Percentiles rank a stretch among this genome's conserved stretches.
Conservation (phyloP, 2,113 vertebrate genomes). For the Quiscalus mexicanus region DNA sequence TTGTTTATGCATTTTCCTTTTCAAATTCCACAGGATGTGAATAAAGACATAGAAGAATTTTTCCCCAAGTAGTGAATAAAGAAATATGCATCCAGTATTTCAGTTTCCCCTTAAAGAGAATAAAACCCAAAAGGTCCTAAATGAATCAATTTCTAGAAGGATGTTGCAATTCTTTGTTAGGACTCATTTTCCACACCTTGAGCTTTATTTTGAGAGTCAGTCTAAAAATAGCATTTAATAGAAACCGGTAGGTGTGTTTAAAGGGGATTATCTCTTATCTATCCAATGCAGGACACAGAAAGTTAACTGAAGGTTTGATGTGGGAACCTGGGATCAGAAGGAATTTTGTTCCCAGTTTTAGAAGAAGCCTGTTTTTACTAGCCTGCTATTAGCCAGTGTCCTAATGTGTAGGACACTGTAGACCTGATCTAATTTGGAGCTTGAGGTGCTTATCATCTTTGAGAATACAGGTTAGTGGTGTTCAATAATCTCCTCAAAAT, state of each 20-base stretch:
- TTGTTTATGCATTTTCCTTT: background rate
- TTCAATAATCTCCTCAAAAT: background rate
- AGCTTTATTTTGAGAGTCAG: background rate
- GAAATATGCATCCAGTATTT: background rate
- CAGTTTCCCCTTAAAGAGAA: background rate
- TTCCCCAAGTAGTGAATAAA: background rate
- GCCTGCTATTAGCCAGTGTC: too few relatives aligned
- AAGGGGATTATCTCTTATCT: background rate
- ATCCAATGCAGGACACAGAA: background rate
- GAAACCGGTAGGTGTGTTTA: background rate
- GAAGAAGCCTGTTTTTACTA: background rate
- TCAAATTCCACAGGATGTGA: background rate
- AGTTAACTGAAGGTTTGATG: background rate
- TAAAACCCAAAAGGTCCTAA: background rate
- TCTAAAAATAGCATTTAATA: background rate
- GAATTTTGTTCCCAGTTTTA: background rate
- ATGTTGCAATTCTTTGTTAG: background rate
- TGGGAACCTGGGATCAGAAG: background rate
- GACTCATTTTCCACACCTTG: background rate
- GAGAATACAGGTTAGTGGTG: background rate
- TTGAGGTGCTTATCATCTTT: background rate
- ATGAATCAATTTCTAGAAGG: background rate
- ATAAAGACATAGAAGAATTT: background rate
- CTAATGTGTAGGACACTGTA: background rate
- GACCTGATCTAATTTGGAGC: background rate